Conservation (phyloP, 2,113 vertebrate genomes). For the Cepphus grylle region DNA sequence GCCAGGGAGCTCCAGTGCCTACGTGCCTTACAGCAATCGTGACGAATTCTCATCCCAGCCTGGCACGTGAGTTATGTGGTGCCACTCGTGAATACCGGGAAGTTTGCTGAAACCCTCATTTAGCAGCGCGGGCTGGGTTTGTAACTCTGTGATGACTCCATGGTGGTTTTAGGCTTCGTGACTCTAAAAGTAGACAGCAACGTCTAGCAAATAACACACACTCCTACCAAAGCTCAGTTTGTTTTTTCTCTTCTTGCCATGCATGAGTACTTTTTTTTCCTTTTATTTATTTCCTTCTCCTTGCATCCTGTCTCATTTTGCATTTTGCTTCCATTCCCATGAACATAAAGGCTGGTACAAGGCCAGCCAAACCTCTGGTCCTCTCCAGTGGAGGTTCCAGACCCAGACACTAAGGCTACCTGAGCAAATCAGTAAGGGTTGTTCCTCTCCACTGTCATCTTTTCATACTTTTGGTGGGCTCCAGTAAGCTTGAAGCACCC, state of each 20-base stretch:
- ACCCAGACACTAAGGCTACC: background rate
- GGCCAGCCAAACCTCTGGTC: background rate
- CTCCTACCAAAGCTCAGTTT: background rate
- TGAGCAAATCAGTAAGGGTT: background rate
- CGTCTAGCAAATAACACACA: background rate
- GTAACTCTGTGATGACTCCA: fast-evolving
- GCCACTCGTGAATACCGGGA: background rate
- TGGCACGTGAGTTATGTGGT: background rate
- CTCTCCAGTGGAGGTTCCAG: background rate
- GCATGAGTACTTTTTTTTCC: background rate
- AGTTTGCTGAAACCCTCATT: background rate
- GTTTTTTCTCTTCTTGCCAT: background rate
- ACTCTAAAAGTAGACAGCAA: background rate
- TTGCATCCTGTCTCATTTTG: background rate
- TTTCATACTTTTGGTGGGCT: background rate
- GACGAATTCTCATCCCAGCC: background rate
- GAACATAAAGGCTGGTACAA: background rate
- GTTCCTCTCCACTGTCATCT: background rate
- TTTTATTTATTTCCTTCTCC: background rate
- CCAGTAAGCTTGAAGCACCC: background rate
- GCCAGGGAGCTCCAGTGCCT: background rate
- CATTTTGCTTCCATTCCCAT: background rate
- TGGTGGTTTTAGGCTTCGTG: background rate
- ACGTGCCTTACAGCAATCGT: background rate
- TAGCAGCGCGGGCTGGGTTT: background rate